Percentiles rank a stretch among this genome's conserved stretches.
Evolutionary conservation across 2,888 invertebrate genomes (phyloP).

Genomic region (Diarsia rubi): DNA sequence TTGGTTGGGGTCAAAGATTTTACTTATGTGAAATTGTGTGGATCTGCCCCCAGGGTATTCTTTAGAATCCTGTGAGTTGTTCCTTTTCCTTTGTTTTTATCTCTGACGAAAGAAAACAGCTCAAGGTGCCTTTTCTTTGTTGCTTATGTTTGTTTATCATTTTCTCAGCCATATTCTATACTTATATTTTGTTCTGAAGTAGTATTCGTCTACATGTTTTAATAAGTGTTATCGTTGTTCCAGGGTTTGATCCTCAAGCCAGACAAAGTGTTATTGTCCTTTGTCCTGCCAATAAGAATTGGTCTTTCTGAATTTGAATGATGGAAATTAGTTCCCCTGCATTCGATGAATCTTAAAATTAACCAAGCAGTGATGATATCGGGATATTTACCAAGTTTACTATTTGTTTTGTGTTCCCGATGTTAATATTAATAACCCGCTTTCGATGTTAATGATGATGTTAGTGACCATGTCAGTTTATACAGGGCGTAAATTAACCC

Average conservation of each 20-base stretch:
- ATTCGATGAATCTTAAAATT: not conserved
- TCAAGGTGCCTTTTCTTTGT: not conserved
- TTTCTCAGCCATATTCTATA: not conserved
- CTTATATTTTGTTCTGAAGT: not conserved
- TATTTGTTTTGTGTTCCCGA: no score
- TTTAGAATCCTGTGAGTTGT: not conserved
- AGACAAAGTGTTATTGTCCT: not conserved
- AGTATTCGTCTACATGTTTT: not conserved
- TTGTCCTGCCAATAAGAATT: not conserved
- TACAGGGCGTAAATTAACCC: no score
- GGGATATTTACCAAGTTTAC: no score
- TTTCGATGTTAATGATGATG: no score
- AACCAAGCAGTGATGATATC: not conserved
- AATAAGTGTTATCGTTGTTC: not conserved
- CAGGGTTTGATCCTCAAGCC: not conserved
- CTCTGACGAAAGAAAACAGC: not conserved
- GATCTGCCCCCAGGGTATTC: not conserved
- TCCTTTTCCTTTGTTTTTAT: conserved; percentile 7
- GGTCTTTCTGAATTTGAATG: not conserved
- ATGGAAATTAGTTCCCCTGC: not conserved
- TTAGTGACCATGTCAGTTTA: no score
- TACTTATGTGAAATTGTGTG: not conserved
- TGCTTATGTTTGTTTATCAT: conserved; percentile 8
- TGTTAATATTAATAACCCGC: no score
- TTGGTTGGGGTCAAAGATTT: not conserved